Base-by-base conservation (phyloP, 2,113 vertebrate genomes). In the Alosa alosa region DNA sequence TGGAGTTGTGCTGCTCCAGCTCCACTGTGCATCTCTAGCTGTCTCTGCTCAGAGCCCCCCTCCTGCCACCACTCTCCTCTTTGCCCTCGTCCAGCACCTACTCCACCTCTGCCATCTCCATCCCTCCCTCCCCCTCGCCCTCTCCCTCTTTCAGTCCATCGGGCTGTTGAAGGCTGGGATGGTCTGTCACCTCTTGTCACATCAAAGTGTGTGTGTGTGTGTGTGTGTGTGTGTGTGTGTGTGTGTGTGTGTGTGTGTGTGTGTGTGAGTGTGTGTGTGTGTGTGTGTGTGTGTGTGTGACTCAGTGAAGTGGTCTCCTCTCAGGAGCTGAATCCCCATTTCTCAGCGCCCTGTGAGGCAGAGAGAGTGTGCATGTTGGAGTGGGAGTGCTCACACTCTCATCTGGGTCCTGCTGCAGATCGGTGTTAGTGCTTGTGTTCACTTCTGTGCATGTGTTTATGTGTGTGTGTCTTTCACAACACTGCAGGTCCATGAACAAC, bases 111-210 rank as follows among this genome's bases (percentile, higher is more conserved):
- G 8, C 13, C 15, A 22, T 7, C 6, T 11, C 47, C 25, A n/a
- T 20, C 31, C 15, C 15, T 20, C 10, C 10, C 25, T 46, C n/a
- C 41, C 81, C 31, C 41, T 13, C 52, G 0, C 55, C 44, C 82
- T 57, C 41, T 45, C 82, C 31, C 36, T 81, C 82, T 81, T 50
- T 50, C 55, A 55, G 72, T 25, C 36, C 75, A 25, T 31, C 36
- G 41, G 81, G 72, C 45, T 78, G 13, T 82, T 47, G 72, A 82
- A 81, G 75, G 49, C 55, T 84, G 46, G 50, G 60, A 64, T 83
- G 86, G 83, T 85, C 86, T 87, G 86, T 87, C 86, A 87, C 86
- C 84, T 87, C 60, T 39, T 87, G 86, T 87, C 86, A 87, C 81
- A 87, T 87, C 60, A 68, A 25, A 68, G 60, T 68, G n/a, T 25